These are phyloP conservation scores for Andrena trimmerana DNA, from an alignment of 2,888 invertebrate species.

Conservation along the genomic window DNA sequence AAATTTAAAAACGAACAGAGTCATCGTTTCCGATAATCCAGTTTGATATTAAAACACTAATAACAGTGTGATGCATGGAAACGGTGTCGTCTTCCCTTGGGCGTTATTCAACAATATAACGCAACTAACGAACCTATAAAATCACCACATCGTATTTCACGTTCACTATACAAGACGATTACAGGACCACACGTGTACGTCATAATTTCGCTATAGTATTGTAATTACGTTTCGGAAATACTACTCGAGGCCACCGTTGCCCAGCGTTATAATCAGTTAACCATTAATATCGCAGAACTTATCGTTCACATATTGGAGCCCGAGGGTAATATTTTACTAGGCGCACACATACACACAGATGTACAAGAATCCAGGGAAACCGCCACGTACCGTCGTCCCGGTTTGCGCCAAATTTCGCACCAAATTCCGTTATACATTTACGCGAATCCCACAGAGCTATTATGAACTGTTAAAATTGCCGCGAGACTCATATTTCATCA, in stretches of 20 bases:
- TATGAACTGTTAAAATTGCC: slow-evolving; percentile 14
- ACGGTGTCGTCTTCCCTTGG: too few species aligned
- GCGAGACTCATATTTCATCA: neutral
- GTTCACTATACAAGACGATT: slow-evolving; percentile 1
- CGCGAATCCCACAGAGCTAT: neutral
- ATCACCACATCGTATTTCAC: slow-evolving; percentile 1
- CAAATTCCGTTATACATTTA: slow-evolving; percentile 2
- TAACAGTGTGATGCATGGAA: too few species aligned
- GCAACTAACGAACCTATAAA: slow-evolving; percentile 4
- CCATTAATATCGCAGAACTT: slow-evolving; percentile 35
- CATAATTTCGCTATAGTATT: slow-evolving; percentile 31
- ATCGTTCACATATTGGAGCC: slow-evolving; percentile 30
- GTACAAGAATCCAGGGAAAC: neutral
- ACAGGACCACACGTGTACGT: slow-evolving; percentile 11
- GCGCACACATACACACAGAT: neutral
- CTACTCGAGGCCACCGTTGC: slow-evolving; percentile 7
- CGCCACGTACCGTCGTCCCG: slow-evolving; percentile 4
- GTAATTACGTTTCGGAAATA: slow-evolving; percentile 23
- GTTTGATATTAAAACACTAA: too few species aligned
- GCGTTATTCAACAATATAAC: neutral
- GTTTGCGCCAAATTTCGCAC: slow-evolving; percentile 6
- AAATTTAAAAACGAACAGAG: too few species aligned
- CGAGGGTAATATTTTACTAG: slow-evolving; percentile 26
- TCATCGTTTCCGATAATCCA: too few species aligned
- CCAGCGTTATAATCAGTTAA: slow-evolving; percentile 34